These are phyloP conservation scores for Cheumatopsyche charites DNA, from an alignment of 1,140 invertebrate genomes.

Conservation along the genomic window DNA sequence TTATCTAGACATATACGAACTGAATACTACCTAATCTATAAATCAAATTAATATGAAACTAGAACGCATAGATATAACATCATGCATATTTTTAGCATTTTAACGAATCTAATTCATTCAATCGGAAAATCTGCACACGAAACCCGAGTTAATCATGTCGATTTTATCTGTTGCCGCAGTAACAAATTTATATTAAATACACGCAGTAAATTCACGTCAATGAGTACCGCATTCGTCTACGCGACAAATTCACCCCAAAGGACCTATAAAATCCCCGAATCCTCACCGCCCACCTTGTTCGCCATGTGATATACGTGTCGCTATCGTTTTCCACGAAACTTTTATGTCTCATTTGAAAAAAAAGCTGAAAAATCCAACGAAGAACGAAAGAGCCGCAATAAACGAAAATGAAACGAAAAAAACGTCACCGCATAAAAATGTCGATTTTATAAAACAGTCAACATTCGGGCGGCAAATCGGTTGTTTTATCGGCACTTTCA, in stretches of 20 bases:
- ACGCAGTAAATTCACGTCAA: slow-evolving; percentile 1
- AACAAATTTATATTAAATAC: not conserved
- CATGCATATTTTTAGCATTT: not conserved
- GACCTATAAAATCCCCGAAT: slow-evolving; percentile 12
- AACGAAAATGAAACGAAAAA: not conserved
- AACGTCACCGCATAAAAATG: not conserved
- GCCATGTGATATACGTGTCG: not conserved
- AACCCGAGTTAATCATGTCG: not conserved
- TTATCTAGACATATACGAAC: too few species aligned
- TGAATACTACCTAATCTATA: too few species aligned
- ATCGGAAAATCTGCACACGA: not conserved
- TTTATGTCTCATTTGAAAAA: not conserved
- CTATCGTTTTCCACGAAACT: not conserved
- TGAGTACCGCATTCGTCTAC: slow-evolving; percentile 10
- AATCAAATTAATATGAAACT: too few species aligned
- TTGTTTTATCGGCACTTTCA: slow-evolving; percentile 10
- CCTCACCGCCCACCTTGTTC: slow-evolving; percentile 13
- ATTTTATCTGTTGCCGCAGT: not conserved
- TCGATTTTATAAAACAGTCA: not conserved
- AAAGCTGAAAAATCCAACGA: not conserved
- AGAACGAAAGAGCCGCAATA: not conserved
- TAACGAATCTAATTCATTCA: not conserved
- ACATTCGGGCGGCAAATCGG: not conserved
- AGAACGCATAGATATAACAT: too few species aligned
- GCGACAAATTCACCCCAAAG: slow-evolving; percentile 5